Conservation (phyloP, 2,797 vertebrate species). For the Rhabdomys pumilio region DNA sequence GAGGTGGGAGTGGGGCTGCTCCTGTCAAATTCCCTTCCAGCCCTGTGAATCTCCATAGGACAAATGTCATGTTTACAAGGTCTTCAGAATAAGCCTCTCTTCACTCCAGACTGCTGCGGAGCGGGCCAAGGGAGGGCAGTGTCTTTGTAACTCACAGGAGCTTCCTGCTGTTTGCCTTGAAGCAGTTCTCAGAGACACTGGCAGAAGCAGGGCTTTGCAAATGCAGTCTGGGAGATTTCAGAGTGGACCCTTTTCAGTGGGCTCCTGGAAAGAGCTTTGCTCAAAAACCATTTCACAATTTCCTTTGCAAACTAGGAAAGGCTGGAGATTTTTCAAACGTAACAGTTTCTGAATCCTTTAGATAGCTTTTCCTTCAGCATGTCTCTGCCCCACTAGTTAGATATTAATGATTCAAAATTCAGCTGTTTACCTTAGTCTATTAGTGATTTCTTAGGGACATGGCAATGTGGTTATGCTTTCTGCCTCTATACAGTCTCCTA, state of each 20-base stretch:
- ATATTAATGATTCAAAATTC: background rate
- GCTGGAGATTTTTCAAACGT: background rate
- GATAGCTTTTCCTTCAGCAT: background rate
- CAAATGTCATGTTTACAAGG: background rate
- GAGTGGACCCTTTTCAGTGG: background rate
- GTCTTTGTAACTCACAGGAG: no score
- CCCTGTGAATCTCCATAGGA: background rate
- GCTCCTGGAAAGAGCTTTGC: background rate
- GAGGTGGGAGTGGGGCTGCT: background rate
- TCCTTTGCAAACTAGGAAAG: background rate
- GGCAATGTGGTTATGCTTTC: background rate
- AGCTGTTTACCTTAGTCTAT: background rate
- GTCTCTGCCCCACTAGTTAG: background rate
- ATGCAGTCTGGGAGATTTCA: background rate
- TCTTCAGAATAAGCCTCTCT: constrained; percentile 7
- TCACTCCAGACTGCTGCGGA: background rate
- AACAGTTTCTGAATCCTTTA: background rate
- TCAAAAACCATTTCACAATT: background rate
- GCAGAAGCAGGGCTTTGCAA: background rate
- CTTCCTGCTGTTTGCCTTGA: fast-evolving
- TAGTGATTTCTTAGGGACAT: background rate
- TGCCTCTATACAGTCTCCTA: background rate
- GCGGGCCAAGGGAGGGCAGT: background rate
- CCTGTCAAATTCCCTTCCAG: background rate
- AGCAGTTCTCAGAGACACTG: background rate